Base-by-base conservation (phyloP, 2,113 vertebrate genomes). In the Peucedramus taeniatus region DNA sequence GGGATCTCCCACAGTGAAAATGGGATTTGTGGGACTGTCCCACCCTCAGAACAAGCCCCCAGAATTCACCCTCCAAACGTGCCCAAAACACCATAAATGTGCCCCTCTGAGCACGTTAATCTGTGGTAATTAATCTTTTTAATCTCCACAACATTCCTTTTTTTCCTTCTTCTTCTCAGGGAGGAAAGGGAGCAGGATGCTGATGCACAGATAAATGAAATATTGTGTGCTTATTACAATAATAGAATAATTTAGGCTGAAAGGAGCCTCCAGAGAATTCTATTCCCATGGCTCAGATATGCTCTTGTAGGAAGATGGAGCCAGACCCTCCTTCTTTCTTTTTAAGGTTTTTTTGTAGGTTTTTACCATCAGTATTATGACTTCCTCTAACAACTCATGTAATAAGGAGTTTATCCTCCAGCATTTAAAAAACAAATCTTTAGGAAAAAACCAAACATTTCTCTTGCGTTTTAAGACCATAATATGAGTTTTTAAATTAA, bases 21-120 rank as follows among this genome's bases (percentile, higher is more conserved):
- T 15, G 4, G 18, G 66, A 42, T 31, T 24, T 27, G 10, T 4
- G 57, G 47, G 44, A 5, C 26, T 49, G 69, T 2, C 44, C 65
- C 78, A 57, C 13, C 51, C 57, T n/a, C 76, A 17, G 31, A 35
- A 35, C 3, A 3, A 15, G 20, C 5, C 23, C 24, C 2, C 2
- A 31, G 13, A 21, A 49, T 11, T 37, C 63, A 33, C 8, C 5
- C 4, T 7, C 13, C 3, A 14, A 22, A 40, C 3, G 1, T 1
- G 8, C 30, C 39, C 27, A 30, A 22, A 3, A 22, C 50, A 10
- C 2, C 3, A 9, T 0, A 9, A 17, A 13, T 10, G 6, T 2
- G 28, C 6, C 54, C 44, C 45, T 28, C 59, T 30, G n/a, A 14
- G 9, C 30, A 0, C 0, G 1, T 5, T n/a, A 7, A 37, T 8